These are phyloP conservation scores for Drosophila hawaiiensis DNA, from an alignment of 2,888 invertebrate genomes.

Conservation along the genomic window DNA sequence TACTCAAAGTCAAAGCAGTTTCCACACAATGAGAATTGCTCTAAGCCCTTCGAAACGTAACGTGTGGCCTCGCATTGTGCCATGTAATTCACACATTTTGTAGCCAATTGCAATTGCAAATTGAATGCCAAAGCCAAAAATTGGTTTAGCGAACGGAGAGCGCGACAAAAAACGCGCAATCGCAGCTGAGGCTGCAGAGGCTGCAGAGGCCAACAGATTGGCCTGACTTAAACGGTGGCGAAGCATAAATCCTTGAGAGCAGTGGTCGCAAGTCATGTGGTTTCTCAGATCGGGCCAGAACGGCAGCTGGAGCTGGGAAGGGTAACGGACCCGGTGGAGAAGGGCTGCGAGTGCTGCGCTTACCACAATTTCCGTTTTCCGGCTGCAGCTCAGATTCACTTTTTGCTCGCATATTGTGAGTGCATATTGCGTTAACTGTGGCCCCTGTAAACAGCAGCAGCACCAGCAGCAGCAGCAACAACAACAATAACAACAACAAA, in stretches of 20 bases:
- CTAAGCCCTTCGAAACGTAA: constrained; percentile 15
- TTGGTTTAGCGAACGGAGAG: constrained; percentile 30
- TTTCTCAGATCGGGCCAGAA: constrained; percentile 44
- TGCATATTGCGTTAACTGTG: constrained; percentile 51
- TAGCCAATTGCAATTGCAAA: constrained; percentile 60
- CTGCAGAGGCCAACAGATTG: constrained; percentile 60
- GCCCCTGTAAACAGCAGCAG: constrained; percentile 47
- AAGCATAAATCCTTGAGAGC: constrained; percentile 73
- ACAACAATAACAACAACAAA: constrained; percentile 34
- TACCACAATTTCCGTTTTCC: constrained; percentile 80
- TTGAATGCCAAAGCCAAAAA: constrained; percentile 62
- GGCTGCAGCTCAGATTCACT: constrained; percentile 78
- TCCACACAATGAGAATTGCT: constrained; percentile 35
- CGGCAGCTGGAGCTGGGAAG: background rate
- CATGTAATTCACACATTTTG: constrained; percentile 52
- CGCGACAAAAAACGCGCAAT: constrained; percentile 44
- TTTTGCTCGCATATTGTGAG: constrained; percentile 55
- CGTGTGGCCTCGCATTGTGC: constrained; percentile 19
- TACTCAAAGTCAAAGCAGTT: constrained; percentile 28
- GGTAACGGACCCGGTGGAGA: constrained; percentile 6
- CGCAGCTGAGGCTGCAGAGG: constrained; percentile 41
- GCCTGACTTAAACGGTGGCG: constrained; percentile 67
- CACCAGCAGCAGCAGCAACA: background rate
- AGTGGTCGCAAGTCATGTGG: constrained; percentile 60
- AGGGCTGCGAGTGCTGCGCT: constrained; percentile 32